Evolutionary conservation across 2,888 invertebrate genomes (phyloP), one percentile per base, ranked within the genome.

Genomic region (Caenorhabditis afra): DNA sequence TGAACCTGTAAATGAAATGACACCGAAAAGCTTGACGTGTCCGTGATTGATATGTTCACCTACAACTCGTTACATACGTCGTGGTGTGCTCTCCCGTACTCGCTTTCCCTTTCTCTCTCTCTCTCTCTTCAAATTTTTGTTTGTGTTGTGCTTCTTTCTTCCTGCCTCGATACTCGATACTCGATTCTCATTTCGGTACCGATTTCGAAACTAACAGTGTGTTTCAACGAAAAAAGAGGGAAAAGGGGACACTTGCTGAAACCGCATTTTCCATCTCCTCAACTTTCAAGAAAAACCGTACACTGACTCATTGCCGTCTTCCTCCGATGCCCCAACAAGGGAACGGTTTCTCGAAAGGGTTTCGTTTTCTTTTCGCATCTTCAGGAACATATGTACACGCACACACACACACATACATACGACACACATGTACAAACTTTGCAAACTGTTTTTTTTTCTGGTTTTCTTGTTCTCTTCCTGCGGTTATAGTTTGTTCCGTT

Each of bases 161-260:
- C n/a, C n/a, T n/a, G n/a, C 29, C 7, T 29, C 29, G n/a, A n/a
- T n/a, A n/a, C n/a, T n/a, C n/a, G n/a, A n/a, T n/a, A n/a, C n/a
- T n/a, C 29, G 29, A 29, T 29, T 29, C 29, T 3, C 3, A 29
- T 29, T 5, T 7, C 29, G 7, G 7, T 29, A 5, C 4, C 29
- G 29, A 29, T 29, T 29, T 29, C 29, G 29, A 29, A 29, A 29
- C 29, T 29, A 7, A 29, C 29, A 29, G n/a, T 55, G 45, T 47
- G 37, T 71, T 71, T 71, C 71, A 64, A 71, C 71, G 71, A 71
- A 71, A 71, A 39, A 20, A 35, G 66, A n/a, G n/a, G n/a, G n/a
- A n/a, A n/a, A n/a, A 29, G 3, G 29, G 29, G 29, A 29, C 29
- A 29, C 29, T 29, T 70, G 55, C 45, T 47, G 47, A 39, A 45